Percentiles rank a stretch among this genome's conserved stretches.
phyloP scores from a whole-genome alignment of 2,888 invertebrate species.

The Acanthoscelides obtectus region DNA sequence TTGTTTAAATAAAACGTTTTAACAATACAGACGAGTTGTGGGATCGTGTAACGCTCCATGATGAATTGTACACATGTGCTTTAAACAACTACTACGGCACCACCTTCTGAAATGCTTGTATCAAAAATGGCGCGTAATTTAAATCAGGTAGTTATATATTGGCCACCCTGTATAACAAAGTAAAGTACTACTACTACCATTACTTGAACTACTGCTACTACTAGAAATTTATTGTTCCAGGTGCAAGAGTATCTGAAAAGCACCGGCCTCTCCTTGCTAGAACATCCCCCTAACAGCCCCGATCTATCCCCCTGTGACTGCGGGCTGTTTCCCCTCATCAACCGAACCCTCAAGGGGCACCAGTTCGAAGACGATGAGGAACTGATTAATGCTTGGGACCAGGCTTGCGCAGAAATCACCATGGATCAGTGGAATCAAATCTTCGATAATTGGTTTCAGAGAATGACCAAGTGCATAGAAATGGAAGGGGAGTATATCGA shows the following conservation, averaged over 20 bases:
- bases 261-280: background rate
- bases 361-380: background rate
- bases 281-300: background rate
- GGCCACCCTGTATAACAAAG: too few relatives aligned
- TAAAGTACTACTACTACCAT: too few relatives aligned
- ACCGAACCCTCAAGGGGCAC: background rate
- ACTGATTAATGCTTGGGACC: background rate
- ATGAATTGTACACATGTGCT: too few relatives aligned
- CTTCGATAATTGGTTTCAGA: background rate
- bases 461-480: background rate
- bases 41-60: too few relatives aligned
- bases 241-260: background rate
- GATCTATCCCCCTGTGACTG: conserved; percentile 1
- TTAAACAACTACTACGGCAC: too few relatives aligned
- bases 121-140: too few relatives aligned
- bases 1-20: too few relatives aligned
- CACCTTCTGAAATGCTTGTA: too few relatives aligned
- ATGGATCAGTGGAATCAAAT: background rate
- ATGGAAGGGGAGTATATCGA: background rate
- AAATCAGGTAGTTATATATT: too few relatives aligned
- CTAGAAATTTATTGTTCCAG: background rate
- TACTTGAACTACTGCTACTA: too few relatives aligned
- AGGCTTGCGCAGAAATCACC: background rate
- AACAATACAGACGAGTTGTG: too few relatives aligned
- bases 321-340: background rate